Evolutionary conservation across 2,797 vertebrate genomes (phyloP).

Genomic region (Eulemur coronatus): DNA sequence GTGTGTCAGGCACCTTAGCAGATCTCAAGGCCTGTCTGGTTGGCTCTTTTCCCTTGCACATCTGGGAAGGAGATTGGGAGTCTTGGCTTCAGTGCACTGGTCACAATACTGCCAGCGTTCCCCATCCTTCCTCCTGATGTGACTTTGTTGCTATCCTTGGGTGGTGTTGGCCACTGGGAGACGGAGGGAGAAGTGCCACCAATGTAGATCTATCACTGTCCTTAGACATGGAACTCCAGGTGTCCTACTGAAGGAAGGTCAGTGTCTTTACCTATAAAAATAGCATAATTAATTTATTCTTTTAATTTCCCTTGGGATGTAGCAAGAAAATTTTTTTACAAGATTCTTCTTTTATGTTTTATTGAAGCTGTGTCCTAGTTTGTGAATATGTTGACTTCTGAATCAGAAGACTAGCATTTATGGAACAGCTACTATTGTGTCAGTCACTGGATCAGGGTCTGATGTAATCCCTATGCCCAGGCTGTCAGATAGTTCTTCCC

Average conservation of each 20-base stretch:
- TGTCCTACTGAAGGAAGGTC: constrained; percentile 58
- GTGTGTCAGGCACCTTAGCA: neutral
- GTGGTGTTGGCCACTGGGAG: neutral
- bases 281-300: constrained; percentile 72
- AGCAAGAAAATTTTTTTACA: constrained; percentile 15
- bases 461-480: neutral
- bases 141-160: neutral
- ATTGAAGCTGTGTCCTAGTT: constrained; percentile 63
- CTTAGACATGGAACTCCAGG: neutral
- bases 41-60: neutral
- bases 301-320: constrained; percentile 73
- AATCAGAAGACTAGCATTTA: constrained; percentile 29
- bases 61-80: constrained; percentile 8
- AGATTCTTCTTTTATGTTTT: constrained; percentile 36
- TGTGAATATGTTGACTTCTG: constrained; percentile 51
- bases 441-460: neutral
- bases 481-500: neutral
- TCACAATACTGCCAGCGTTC: neutral
- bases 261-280: constrained; percentile 62
- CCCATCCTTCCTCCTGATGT: neutral
- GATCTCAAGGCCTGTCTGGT: neutral
- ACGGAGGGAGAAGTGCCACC: neutral
- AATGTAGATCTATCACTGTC: neutral
- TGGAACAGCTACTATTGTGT: neutral
- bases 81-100: neutral